Base-by-base conservation (phyloP, 2,888 invertebrate species). In the Alviniconcha strummeri region DNA sequence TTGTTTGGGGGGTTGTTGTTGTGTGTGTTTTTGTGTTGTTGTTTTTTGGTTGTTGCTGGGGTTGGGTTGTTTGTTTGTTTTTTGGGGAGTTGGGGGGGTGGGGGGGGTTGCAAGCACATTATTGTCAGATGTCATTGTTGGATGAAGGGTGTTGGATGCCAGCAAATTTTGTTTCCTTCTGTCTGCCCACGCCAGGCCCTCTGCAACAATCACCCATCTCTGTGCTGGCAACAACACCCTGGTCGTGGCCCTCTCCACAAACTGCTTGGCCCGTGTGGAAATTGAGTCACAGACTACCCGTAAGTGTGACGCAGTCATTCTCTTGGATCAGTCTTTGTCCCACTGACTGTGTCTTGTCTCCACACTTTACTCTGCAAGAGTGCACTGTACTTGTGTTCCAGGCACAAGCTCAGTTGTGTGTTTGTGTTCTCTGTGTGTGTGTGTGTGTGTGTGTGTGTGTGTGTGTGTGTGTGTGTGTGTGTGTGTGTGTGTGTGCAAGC, bases 181-280 rank as follows among this genome's bases (percentile, higher is more conserved):
- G 3, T 36, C 36, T 36, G 36, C 36, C 36, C 36, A 3, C 36
- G 36, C 36, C 64, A 64, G 64, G 52, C 82, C 82, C 19, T 67
- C 64, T 75, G 74, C 82, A 36, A 82, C 76, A 55, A 82, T 82
- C 17, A 82, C 82, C 17, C 82, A 82, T 19, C 19, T 82, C 69
- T 82, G 76, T 82, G 77, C 82, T n/a, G 82, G 82, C 36, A 82
- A 82, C 76, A 82, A 82, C 75, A 77, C 54, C 17, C 69, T 82
- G 82, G 82, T 82, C 7, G 69, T 82, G 52, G 82, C 82, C 11
- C 77, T 77, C 19, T 82, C 82, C 8, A 82, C 77, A 75, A 77
- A 77, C 82, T 69, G 67, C 19, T 52, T 82, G 77, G 67, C 56
- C 64, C 82, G 82, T 56, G 69, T 82, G 77, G 77, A 77, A 55